A percentile compares a stretch with the other conserved stretches of the same genome.
phyloP scores from a whole-genome alignment of 2,888 invertebrate species.

The Dryobota labecula region DNA sequence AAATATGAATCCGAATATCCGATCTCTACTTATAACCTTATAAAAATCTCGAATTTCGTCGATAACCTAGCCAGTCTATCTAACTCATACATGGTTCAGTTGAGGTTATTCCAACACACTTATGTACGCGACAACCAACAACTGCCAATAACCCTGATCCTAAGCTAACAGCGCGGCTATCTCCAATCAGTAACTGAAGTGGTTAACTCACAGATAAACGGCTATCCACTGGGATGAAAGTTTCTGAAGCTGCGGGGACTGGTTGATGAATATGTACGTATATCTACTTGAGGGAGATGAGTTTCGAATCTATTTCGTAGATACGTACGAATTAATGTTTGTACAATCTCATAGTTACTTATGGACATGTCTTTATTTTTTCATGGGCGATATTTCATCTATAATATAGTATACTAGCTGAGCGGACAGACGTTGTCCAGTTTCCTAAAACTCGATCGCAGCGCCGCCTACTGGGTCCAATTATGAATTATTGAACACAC shows the following conservation, averaged over 20 bases:
- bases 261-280: slow-evolving; percentile 6
- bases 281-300: slow-evolving; percentile 4
- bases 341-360: slow-evolving; percentile 2
- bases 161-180: slow-evolving; percentile 55
- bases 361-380: neutral
- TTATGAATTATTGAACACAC: too few species aligned
- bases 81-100: slow-evolving; percentile 7
- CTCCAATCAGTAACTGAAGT: slow-evolving; percentile 60
- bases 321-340: slow-evolving; percentile 15
- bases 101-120: slow-evolving; percentile 38
- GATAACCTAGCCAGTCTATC: slow-evolving; percentile 5
- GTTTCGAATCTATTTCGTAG: slow-evolving; percentile 18
- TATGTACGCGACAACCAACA: slow-evolving; percentile 26
- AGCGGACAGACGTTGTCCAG: too few species aligned
- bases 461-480: too few species aligned
- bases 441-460: too few species aligned
- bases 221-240: slow-evolving; percentile 50
- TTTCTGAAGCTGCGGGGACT: slow-evolving; percentile 30
- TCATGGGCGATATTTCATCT: too few species aligned
- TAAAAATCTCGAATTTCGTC: neutral
- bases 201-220: slow-evolving; percentile 62
- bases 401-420: too few species aligned
- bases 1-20: too few species aligned
- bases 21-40: neutral
- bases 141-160: slow-evolving; percentile 40